Evolutionary conservation across 2,113 vertebrate genomes (phyloP).

Genomic region (Chloebia gouldiae): DNA sequence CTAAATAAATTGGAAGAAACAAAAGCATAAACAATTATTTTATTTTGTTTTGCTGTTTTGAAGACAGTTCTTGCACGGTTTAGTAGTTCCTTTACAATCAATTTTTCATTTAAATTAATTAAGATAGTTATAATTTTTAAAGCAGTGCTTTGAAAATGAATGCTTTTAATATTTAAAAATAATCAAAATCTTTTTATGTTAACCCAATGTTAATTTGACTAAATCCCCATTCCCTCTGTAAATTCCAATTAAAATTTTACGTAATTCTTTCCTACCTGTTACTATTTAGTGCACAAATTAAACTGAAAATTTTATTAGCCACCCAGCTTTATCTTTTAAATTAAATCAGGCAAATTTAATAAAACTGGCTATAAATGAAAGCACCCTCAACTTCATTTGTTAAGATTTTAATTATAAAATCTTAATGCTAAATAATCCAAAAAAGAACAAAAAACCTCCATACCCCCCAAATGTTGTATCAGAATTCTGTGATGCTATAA

Average conservation of each 20-base stretch:
- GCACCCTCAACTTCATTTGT: not conserved
- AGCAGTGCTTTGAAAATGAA: not conserved
- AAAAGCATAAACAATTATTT: not conserved
- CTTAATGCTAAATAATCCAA: not conserved
- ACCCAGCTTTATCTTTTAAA: conserved; percentile 18
- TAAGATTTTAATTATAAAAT: not conserved
- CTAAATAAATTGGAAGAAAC: not conserved
- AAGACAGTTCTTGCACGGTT: not conserved
- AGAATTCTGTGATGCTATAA: not conserved
- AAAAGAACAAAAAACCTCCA: not conserved
- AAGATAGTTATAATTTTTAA: not conserved
- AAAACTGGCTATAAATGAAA: not conserved
- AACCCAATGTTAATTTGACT: conserved; percentile 20
- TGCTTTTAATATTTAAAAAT: conserved; percentile 9
- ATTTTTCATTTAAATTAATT: not conserved
- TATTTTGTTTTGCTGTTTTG: not conserved
- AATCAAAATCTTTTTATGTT: not conserved
- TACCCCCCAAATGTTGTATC: not conserved
- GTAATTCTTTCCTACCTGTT: conserved; percentile 30
- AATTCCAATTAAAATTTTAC: conserved; percentile 45
- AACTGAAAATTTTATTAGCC: conserved; percentile 42
- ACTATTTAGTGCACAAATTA: conserved; percentile 20
- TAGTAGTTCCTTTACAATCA: not conserved
- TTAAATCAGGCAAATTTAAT: conserved; percentile 25
- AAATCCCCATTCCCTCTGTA: conserved; percentile 17